phyloP scores from a whole-genome alignment of 2,113 vertebrate species.

The Accipiter virgatus region DNA sequence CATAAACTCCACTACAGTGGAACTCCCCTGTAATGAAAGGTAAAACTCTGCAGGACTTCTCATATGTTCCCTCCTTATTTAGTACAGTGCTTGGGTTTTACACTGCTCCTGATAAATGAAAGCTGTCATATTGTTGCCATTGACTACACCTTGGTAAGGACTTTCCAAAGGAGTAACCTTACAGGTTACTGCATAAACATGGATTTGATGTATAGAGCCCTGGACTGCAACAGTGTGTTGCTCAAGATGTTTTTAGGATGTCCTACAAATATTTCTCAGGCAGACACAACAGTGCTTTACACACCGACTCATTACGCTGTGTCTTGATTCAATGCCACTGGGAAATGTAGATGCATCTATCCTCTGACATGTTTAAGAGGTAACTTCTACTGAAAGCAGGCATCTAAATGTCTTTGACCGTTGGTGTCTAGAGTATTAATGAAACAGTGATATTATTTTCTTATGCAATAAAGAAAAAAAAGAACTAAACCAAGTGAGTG shows the following conservation, averaged over 20 bases:
- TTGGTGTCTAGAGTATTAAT: background rate
- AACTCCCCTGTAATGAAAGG: conserved; percentile 50
- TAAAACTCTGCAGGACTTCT: background rate
- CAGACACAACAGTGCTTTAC: background rate
- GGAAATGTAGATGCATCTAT: background rate
- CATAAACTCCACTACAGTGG: conserved; percentile 45
- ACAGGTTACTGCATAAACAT: background rate
- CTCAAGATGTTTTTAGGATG: conserved; percentile 38
- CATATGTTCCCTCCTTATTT: conserved; percentile 5
- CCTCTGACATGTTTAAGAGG: background rate
- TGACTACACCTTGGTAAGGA: background rate
- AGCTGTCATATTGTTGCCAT: background rate
- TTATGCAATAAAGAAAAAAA: conserved; percentile 25
- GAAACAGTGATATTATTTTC: background rate
- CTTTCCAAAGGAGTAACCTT: conserved; percentile 29
- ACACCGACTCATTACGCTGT: conserved; percentile 1
- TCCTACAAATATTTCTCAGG: conserved; percentile 37
- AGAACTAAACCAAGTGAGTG: background rate
- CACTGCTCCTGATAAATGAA: background rate
- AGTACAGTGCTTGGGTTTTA: conserved; percentile 36
- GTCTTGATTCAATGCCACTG: background rate
- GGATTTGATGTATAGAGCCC: conserved; percentile 28
- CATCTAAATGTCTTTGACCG: background rate
- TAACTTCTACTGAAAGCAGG: background rate
- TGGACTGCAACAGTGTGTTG: background rate